Base-by-base conservation (phyloP, 2,113 vertebrate genomes). In the Geothlypis trichas region DNA sequence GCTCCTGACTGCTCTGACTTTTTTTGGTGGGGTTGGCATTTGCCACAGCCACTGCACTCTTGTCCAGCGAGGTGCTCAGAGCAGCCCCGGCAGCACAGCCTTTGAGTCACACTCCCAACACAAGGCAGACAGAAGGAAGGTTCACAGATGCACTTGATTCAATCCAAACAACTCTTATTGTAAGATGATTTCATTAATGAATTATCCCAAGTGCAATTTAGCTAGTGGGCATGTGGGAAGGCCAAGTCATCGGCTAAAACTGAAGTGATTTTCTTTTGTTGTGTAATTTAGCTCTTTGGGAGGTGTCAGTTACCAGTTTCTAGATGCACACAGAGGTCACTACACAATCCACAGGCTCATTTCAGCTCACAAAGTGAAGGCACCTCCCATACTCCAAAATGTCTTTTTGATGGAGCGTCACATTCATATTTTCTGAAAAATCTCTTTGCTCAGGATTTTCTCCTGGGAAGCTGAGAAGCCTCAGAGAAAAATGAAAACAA, bases 181-280 rank as follows among this genome's bases (percentile, higher is more conserved):
- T 80, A 78, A 52, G 66, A 68, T 94, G 44, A 92, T 96, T 96
- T 92, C 65, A 94, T 92, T 89, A 90, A 89, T 72, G 26, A 93
- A 69, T 89, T 75, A 93, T 82, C 73, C 58, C 76, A 81, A 66
- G 49, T 82, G 80, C 76, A 87, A 52, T 26, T 87, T 65, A 73
- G 69, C 83, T 65, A 61, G 65, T 65, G 44, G 83, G 76, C 90
- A 93, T 26, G 61, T 72, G 83, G 81, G 57, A 78, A 92, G 68
- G 65, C 61, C 61, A 52, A 95, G 37, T 23, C 28, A 84, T 21
- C 0, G 1, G 79, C 68, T 93, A 63, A 72, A 85, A 42, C 31
- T 49, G 35, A 86, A 94, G 30, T 12, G 52, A 61, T 87, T 81
- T 81, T 78, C 59, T 92, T 89, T 90, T 86, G 52, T 85, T 84